Evolutionary conservation across 2,888 invertebrate species (phyloP).

Genomic region (Molanna angustata): DNA sequence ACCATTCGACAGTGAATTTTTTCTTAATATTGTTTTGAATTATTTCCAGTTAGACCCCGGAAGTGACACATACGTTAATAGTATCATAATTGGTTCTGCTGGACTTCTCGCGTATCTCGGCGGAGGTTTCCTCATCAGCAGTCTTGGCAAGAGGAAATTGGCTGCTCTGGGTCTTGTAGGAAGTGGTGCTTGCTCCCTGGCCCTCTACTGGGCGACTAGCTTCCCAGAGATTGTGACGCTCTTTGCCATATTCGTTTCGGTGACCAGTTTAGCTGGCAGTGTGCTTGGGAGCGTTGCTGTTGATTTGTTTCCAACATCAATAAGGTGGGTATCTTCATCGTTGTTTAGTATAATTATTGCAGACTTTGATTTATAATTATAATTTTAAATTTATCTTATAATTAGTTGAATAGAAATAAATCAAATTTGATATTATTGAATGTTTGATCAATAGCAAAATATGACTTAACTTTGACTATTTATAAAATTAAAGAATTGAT

Average conservation of each 20-base stretch:
- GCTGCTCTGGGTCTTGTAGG: constrained; percentile 36
- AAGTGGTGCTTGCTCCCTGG: constrained; percentile 43
- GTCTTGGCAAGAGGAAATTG: constrained; percentile 25
- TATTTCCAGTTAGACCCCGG: constrained; percentile 49
- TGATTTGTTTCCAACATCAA: constrained; percentile 30
- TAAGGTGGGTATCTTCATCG: constrained; percentile 25
- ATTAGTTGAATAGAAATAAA: too few relatives aligned
- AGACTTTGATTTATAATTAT: too few relatives aligned
- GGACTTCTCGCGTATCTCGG: constrained; percentile 62
- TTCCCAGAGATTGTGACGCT: constrained; percentile 43
- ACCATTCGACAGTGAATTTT: too few relatives aligned
- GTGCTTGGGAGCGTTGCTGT: constrained; percentile 25
- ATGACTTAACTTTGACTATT: too few relatives aligned
- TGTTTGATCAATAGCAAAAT: too few relatives aligned
- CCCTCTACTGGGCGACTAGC: constrained; percentile 49
- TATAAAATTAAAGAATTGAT: too few relatives aligned
- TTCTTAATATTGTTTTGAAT: background rate
- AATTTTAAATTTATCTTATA: too few relatives aligned
- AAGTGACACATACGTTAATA: constrained; percentile 65
- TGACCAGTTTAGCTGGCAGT: constrained; percentile 20
- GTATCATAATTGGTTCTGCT: constrained; percentile 62
- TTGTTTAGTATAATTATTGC: too few relatives aligned
- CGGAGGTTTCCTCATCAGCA: constrained; percentile 53
- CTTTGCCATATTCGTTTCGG: constrained; percentile 32
- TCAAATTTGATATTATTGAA: too few relatives aligned